Percentiles rank a stretch among this genome's conserved stretches.
These are phyloP conservation scores for Corythoichthys haematopterus DNA, from an alignment of 2,113 vertebrate genomes.

Conservation along the genomic window DNA sequence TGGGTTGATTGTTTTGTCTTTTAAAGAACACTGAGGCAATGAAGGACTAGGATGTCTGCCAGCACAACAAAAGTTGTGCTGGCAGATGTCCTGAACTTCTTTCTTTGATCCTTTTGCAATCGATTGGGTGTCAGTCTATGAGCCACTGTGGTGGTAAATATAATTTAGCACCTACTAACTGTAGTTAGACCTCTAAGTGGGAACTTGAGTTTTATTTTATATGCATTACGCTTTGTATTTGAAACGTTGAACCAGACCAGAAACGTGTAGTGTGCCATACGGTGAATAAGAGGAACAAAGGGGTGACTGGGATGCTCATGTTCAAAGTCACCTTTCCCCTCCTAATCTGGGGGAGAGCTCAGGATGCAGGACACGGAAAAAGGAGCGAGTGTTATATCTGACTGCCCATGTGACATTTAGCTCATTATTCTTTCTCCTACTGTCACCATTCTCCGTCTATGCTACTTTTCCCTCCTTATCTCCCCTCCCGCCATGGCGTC, in stretches of 20 bases:
- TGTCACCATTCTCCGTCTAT: not conserved
- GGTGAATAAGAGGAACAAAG: not conserved
- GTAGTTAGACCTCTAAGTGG: not conserved
- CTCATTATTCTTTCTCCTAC: conserved; percentile 4
- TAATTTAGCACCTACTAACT: not conserved
- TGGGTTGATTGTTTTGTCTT: not conserved
- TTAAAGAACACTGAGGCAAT: not conserved
- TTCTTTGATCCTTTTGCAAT: conserved; percentile 2
- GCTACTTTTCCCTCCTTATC: conserved; percentile 4
- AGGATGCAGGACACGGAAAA: not conserved
- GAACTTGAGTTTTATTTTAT: not conserved
- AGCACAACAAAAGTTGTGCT: not conserved
- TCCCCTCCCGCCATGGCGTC: conserved; percentile 47
- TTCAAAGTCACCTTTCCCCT: conserved; percentile 4
- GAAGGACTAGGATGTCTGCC: not conserved
- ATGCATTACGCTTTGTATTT: not conserved
- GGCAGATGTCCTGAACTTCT: not conserved
- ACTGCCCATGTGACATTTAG: conserved; percentile 2
- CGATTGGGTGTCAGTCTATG: not conserved
- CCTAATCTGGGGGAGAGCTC: not conserved
- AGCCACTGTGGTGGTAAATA: not conserved
- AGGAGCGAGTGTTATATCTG: not conserved
- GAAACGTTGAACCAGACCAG: not conserved
- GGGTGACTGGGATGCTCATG: not conserved
- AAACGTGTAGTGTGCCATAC: not conserved